Evolutionary conservation across 2,888 invertebrate genomes (phyloP), one percentile per base, ranked within the genome.

Genomic region (Gasteruption jaculator): DNA sequence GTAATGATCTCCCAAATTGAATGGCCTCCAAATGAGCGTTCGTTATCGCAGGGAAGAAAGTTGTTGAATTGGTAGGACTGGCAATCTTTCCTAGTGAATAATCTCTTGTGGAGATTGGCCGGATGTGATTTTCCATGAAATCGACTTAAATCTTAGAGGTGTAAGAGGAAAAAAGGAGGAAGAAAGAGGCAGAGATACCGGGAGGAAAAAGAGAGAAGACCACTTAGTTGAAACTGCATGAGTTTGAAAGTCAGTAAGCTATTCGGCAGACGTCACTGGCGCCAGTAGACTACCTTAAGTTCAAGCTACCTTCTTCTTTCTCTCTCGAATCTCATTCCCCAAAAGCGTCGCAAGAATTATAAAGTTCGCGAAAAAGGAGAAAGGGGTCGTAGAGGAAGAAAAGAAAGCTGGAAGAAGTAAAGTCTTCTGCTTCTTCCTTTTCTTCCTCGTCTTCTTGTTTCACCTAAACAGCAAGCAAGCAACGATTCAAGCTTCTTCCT

Each of bases 331-430:
- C 66, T 65, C 65, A 61, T 65, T 65, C 68, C 61, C 63, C 58
- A 57, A 65, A 67, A 68, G 61, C 67, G 66, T 69, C 68, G 56
- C 63, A 65, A 65, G 66, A 70, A 68, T 69, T 69, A 69, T 68
- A 68, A 70, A 69, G 65, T 69, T 70, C 53, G 54, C 46, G 54
- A 52, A 60, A 55, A 51, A 56, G 54, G 56, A 54, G 49, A 47
- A 35, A 50, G 52, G 51, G 35, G 42, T 19, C 11, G 10, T 26
- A 15, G 11, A 15, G 22, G 22, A 15, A 3, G 3, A 3, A 32
- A 21, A 43, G 42, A 43, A 43, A 6, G 10, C n/a, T n/a, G n/a
- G n/a, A n/a, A n/a, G n/a, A n/a, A n/a, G n/a, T n/a, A n/a, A n/a
- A n/a, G n/a, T n/a, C n/a, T n/a, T n/a, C n/a, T n/a, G n/a, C 46